Evolutionary conservation across 2,113 vertebrate genomes (phyloP), one percentile per base, ranked within the genome.

Genomic region (Lanius ludovicianus): DNA sequence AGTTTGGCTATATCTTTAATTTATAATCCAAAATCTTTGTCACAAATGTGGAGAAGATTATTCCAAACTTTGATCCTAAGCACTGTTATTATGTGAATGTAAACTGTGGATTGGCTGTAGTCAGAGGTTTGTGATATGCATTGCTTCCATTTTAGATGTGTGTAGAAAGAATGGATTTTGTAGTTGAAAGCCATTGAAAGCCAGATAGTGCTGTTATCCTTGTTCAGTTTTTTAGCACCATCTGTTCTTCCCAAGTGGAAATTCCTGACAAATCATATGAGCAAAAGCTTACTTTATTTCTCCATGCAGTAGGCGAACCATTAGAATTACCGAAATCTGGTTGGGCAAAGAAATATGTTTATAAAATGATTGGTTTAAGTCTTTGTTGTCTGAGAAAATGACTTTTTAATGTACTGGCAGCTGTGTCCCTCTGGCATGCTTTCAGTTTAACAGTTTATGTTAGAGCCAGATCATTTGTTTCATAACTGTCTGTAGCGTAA

Each of bases 381-480:
- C 96, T 81, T 96, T 97, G 94, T 97, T 98, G 95, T 96, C 94
- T 96, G 93, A 96, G 96, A 96, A 98, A 97, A 97, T 97, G 62
- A 94, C 95, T 97, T 98, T 97, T 97, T 97, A 97, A 98, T 98
- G 95, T 97, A 96, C 92, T 98, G 97, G 96, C 98, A 98, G 97
- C 97, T 98, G 97, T 95, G 84, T 98, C 95, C 95, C 95, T 97
- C 95, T 98, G 97, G 97, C 98, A 96, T 92, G 68, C 96, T 96
- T 97, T 97, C 95, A 97, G 90, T 87, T 97, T 97, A 97, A 98
- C 95, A 97, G 97, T 97, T 97, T 97, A 96, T 96, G 94, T 96
- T 97, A 96, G 93, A 98, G 95, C 90, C 89, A 97, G 95, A 97
- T 97, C 95, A 95, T 98, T 98, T 97, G 96, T 97, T 97, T 98